phyloP scores from a whole-genome alignment of 2,888 invertebrate species.

The Crioceris asparagi region DNA sequence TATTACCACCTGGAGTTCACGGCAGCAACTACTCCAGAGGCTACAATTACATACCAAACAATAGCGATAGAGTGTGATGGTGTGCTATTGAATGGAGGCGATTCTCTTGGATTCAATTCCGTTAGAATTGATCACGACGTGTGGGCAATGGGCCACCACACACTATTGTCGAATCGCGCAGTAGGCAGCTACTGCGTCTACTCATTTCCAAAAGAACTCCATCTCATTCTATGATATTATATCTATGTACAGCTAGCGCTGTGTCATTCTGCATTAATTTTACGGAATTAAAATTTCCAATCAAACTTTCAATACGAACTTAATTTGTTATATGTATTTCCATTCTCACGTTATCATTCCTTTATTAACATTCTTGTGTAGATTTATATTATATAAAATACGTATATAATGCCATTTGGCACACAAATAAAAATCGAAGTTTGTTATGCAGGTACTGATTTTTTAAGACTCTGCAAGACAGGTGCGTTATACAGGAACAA shows the following conservation, averaged over 20 bases:
- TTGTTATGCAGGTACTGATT: too few relatives aligned
- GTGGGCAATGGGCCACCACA: not conserved
- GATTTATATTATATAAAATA: too few relatives aligned
- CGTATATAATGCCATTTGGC: too few relatives aligned
- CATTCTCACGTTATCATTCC: too few relatives aligned
- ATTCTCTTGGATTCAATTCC: slow-evolving; percentile 1
- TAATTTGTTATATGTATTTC: too few relatives aligned
- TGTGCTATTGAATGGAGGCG: too few relatives aligned
- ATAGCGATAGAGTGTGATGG: not conserved
- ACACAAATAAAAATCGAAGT: too few relatives aligned
- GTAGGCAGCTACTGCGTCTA: not conserved
- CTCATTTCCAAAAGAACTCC: not conserved
- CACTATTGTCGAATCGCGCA: too few relatives aligned
- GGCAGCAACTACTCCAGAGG: slow-evolving; percentile 38
- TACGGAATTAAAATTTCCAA: not conserved
- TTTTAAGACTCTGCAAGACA: too few relatives aligned
- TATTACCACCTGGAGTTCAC: slow-evolving; percentile 36
- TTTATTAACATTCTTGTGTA: too few relatives aligned
- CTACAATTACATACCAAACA: slow-evolving; percentile 26
- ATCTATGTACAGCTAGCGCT: not conserved
- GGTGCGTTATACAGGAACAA: too few relatives aligned
- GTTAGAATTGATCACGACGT: not conserved
- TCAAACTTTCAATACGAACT: too few relatives aligned
- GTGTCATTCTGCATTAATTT: slow-evolving; percentile 1
- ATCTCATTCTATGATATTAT: not conserved